Conservation (phyloP, 2,797 vertebrate species). For the Pygocentrus nattereri region DNA sequence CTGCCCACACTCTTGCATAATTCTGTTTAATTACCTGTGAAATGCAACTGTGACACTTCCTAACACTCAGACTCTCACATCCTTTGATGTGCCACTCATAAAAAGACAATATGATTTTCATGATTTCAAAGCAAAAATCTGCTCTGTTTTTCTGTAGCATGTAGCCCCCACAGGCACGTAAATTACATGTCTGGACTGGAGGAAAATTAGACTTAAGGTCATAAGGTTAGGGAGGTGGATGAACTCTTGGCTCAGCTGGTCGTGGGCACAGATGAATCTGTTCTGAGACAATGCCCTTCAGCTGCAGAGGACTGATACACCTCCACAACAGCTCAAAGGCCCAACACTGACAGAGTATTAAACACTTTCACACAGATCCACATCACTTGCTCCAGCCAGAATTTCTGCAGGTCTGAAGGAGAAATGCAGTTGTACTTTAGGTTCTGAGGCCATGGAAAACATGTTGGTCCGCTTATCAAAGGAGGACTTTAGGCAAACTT, state of each 20-base stretch:
- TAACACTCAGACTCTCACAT: not conserved
- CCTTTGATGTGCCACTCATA: constrained; percentile 1
- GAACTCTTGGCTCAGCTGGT: not conserved
- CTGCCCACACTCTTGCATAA: constrained; percentile 26
- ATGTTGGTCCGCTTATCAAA: not conserved
- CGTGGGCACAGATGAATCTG: not conserved
- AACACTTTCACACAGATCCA: constrained; percentile 3
- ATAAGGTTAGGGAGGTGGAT: not conserved
- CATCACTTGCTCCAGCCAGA: not conserved
- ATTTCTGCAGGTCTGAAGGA: not conserved
- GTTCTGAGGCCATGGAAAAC: not conserved
- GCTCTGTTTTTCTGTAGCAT: not conserved
- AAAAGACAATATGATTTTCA: not conserved
- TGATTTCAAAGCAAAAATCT: not conserved
- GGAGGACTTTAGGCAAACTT: not conserved
- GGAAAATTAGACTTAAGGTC: not conserved
- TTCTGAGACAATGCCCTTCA: constrained; percentile 10
- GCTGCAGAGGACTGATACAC: constrained; percentile 27
- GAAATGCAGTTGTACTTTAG: not conserved
- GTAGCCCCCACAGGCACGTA: not conserved
- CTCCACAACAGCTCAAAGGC: constrained; percentile 29
- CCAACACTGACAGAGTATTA: not conserved
- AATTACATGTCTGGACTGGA: not conserved
- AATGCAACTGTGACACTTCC: not conserved
- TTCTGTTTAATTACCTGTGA: constrained; percentile 27